These are phyloP conservation scores for Proteles cristata DNA, from an alignment of 2,113 vertebrate genomes.

Conservation along the genomic window DNA sequence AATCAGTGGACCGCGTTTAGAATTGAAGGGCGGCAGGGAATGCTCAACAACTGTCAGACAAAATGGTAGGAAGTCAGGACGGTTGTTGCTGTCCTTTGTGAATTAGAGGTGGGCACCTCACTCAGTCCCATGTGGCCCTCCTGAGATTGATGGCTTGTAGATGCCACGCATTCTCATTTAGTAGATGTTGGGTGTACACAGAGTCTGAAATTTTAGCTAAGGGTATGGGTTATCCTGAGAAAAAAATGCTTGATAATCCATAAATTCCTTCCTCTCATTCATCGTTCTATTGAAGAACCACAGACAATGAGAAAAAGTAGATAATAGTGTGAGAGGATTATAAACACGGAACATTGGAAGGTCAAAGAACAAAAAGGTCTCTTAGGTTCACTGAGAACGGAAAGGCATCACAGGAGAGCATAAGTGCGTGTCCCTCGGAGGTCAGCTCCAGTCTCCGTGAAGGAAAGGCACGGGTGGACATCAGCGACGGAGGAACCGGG, in stretches of 20 bases:
- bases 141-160: rapidly evolving
- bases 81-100: background rate
- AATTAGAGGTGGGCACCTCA: rapidly evolving
- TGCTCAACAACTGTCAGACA: background rate
- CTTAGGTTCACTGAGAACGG: background rate
- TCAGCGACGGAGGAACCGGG: rapidly evolving
- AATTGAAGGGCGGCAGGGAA: background rate
- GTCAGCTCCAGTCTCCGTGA: background rate
- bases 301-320: background rate
- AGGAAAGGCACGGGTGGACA: background rate
- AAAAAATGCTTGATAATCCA: background rate
- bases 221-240: background rate
- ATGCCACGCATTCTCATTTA: background rate
- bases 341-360: background rate
- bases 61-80: background rate
- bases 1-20: conserved; percentile 20
- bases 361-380: background rate
- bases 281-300: background rate
- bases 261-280: background rate
- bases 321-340: background rate
- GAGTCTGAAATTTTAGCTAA: background rate
- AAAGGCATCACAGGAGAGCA: background rate
- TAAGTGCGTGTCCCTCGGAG: background rate
- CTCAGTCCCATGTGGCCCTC: background rate
- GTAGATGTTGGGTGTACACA: rapidly evolving